Conservation (phyloP, 2,888 invertebrate genomes). For the Plebejus melissa region DNA sequence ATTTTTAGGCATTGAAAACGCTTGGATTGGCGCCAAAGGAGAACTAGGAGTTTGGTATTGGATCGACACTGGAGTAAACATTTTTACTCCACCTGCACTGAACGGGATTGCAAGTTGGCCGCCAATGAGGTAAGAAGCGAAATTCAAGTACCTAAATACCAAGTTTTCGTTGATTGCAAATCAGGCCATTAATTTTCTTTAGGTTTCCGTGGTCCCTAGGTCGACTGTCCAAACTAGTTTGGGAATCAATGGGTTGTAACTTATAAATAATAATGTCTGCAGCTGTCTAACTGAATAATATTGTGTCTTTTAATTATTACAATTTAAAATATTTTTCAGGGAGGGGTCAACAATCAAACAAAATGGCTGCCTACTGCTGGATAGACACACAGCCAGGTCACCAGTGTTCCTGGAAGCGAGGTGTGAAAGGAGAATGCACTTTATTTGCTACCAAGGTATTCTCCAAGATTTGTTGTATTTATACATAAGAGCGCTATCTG, state of each 20-base stretch:
- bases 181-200: too few species aligned
- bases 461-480: neutral
- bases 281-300: too few species aligned
- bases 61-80: conserved; percentile 60
- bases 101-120: conserved; percentile 54
- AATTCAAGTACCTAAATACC: neutral
- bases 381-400: conserved; percentile 60
- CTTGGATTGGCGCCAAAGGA: conserved; percentile 72
- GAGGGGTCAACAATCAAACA: conserved; percentile 53
- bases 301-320: too few species aligned
- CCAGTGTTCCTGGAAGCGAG: conserved; percentile 70
- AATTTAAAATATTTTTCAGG: conserved; percentile 38
- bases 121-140: conserved; percentile 53
- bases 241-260: too few species aligned
- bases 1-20: conserved; percentile 65
- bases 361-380: conserved; percentile 70
- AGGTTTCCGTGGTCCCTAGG: too few species aligned
- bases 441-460: conserved; percentile 71
- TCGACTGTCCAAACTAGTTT: too few species aligned
- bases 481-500: neutral
- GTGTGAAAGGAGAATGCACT: conserved; percentile 72
- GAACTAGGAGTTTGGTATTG: conserved; percentile 66
- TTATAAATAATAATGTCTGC: too few species aligned
- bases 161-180: too few species aligned
- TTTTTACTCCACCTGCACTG: conserved; percentile 49